phyloP scores from a whole-genome alignment of 2,797 vertebrate species.

The Netta rufina region DNA sequence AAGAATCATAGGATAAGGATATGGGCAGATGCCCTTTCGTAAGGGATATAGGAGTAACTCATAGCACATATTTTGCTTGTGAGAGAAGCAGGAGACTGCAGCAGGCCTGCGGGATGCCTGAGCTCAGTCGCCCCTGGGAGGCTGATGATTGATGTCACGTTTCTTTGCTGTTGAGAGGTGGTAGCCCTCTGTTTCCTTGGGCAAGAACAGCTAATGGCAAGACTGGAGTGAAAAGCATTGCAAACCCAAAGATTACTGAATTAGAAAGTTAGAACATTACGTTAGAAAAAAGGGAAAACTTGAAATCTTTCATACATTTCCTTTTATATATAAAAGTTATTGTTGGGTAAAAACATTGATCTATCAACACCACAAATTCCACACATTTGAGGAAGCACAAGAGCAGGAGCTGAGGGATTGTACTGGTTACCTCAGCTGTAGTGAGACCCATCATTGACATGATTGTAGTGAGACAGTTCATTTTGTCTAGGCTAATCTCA shows the following conservation, averaged over 20 bases:
- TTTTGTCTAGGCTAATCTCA: neutral
- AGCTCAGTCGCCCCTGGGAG: neutral
- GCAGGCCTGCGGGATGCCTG: neutral
- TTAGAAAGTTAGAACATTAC: neutral
- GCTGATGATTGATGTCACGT: neutral
- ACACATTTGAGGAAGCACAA: neutral
- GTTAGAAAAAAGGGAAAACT: neutral
- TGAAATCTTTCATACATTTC: neutral
- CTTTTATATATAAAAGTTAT: neutral
- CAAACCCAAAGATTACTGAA: neutral
- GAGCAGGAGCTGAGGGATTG: neutral
- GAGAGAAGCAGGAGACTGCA: neutral
- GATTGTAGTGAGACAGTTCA: neutral
- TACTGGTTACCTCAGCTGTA: neutral
- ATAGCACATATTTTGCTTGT: fast-evolving
- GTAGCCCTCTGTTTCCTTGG: neutral
- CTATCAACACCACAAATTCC: neutral
- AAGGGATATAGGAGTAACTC: neutral
- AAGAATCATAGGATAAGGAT: neutral
- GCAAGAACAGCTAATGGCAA: fast-evolving
- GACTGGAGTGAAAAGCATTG: neutral
- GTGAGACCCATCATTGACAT: too few relatives aligned
- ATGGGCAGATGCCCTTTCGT: neutral
- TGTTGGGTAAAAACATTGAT: neutral
- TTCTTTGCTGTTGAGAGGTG: neutral